Evolutionary conservation across 2,113 vertebrate genomes (phyloP).

Genomic region (Meles meles): DNA sequence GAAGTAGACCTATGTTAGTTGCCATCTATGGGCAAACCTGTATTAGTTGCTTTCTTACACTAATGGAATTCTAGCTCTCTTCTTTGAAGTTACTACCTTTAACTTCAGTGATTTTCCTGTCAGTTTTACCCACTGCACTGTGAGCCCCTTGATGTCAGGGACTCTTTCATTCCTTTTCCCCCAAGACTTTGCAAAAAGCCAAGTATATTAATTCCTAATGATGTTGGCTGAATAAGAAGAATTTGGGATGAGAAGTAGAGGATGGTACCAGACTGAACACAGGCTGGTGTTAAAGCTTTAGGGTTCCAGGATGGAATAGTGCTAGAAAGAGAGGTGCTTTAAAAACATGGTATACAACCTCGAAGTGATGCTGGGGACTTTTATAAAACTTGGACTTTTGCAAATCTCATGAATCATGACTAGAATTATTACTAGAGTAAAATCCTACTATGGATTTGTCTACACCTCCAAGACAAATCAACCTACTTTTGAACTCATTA

Average conservation of each 20-base stretch:
- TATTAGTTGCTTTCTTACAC: background rate
- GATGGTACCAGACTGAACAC: background rate
- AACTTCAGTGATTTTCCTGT: background rate
- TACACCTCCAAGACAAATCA: background rate
- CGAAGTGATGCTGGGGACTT: background rate
- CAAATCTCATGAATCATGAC: background rate
- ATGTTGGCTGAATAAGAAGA: background rate
- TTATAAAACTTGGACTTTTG: background rate
- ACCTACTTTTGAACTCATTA: background rate
- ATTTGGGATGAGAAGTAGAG: background rate
- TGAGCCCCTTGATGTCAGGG: background rate
- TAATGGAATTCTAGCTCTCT: background rate
- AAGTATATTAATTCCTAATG: background rate
- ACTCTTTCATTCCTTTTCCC: background rate
- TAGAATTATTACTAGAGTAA: slow-evolving; percentile 7
- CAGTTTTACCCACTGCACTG: background rate
- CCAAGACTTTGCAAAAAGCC: background rate
- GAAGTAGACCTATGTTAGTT: background rate
- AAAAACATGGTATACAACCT: background rate
- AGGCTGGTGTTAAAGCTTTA: background rate
- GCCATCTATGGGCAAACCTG: background rate
- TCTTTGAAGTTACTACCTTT: background rate
- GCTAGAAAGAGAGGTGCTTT: background rate
- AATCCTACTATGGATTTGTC: background rate
- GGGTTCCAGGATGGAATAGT: background rate